Base-by-base conservation (phyloP, 2,888 invertebrate genomes). In the Acronicta aceris region DNA sequence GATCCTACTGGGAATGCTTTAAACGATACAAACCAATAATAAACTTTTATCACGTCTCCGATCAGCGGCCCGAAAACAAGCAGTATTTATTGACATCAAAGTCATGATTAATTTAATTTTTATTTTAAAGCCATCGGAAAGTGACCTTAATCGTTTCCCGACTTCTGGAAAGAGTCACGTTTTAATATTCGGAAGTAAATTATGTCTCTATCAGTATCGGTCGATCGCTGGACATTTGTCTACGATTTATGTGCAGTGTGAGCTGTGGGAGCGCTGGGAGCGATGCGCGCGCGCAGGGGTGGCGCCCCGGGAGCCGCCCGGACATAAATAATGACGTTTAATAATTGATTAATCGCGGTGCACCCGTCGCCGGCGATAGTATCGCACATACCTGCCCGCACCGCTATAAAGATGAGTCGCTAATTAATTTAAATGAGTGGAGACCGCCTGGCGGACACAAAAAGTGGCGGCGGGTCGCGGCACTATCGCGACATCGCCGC, bases 351-450 rank as follows among this genome's bases (percentile, higher is more conserved):
- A 90, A 92, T 92, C 81, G 78, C 75, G 71, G 77, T 59, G 82
- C 83, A 79, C 81, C 81, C 78, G 82, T 72, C 76, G 73, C 65
- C 70, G 65, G 67, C 60, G 78, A 76, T 79, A 64, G 66, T 74
- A 79, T 71, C 76, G 77, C 78, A 66, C 78, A 72, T 71, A 61
- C 78, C 75, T 70, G 68, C 65, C 71, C 67, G 76, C 67, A 80
- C 75, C 79, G 80, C 79, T 72, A 77, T 75, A 79, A 71, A 83
- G 85, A 85, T 88, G 85, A 86, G 79, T 86, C 85, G 88, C 89
- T 91, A 89, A 91, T 92, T 91, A 89, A 92, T 91, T 89, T 83
- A 87, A 89, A 89, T 91, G 89, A 90, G 81, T 82, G 65, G 73
- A 75, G 83, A 83, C 84, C 81, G 83, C 83, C 81, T 75, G 81